Evolutionary conservation across 1,140 invertebrate species (phyloP), one percentile per base, ranked within the genome.

Genomic region (Melanaphis sacchari): DNA sequence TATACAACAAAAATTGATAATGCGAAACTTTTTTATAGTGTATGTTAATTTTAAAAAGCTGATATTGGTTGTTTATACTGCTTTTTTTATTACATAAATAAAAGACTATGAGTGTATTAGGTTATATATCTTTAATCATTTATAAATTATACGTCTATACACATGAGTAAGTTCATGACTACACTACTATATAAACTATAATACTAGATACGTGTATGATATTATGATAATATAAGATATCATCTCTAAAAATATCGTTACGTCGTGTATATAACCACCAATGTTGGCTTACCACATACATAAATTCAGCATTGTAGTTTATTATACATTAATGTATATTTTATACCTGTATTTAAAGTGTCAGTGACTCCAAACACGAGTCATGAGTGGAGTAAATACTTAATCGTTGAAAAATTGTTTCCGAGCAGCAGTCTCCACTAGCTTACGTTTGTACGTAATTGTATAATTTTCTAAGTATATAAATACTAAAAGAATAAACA

Each of bases 111-210:
- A 31, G 1, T 15, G 3, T 59, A 26, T 26, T 76, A 1, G 18
- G 15, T 36, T 1, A 76, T 76, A 76, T n/a, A 76, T 76, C 59
- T 66, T 66, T 66, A 15, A 26, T 66, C 31, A 66, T n/a, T n/a
- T 76, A n/a, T 76, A 18, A n/a, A 76, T 49, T 49, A 49, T 49
- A 49, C 46, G 46, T 49, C 59, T n/a, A 36, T n/a, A 76, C 59
- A 76, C 59, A 76, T 76, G 59, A n/a, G 59, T 76, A 76, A n/a
- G 59, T 76, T 76, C 59, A 76, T 76, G 59, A 76, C n/a, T 76
- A n/a, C n/a, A n/a, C n/a, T n/a, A n/a, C n/a, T n/a, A n/a, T n/a
- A 18, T 76, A 76, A 9, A 76, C 31, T 18, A 66, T 66, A n/a
- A 66, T n/a, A 66, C 59, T 59, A 59, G 26, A 26, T 54, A n/a